phyloP scores from a whole-genome alignment of 1,140 invertebrate species.

The Sitophilus oryzae region DNA sequence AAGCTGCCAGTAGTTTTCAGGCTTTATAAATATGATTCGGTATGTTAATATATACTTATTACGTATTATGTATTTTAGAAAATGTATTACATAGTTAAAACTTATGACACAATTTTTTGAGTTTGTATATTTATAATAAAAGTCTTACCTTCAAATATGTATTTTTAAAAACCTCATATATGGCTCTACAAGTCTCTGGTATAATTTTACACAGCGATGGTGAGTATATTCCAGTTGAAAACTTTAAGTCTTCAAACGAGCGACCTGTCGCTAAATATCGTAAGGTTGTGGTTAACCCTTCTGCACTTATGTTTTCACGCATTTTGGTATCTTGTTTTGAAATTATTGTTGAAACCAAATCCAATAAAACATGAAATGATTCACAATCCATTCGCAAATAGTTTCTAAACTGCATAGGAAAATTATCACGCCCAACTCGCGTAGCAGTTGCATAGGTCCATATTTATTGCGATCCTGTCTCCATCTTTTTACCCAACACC shows the following conservation, averaged over 20 bases:
- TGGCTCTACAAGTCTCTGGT: constrained; percentile 14
- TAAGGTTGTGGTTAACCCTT: constrained; percentile 13
- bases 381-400: too few relatives aligned
- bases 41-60: too few relatives aligned
- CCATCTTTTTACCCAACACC: constrained; percentile 4
- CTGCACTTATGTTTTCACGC: constrained; percentile 13
- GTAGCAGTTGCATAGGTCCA: constrained; percentile 5
- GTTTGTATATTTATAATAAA: not conserved
- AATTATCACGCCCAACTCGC: constrained; percentile 6
- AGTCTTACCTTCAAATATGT: constrained; percentile 12
- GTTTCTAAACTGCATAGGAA: too few relatives aligned
- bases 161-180: constrained; percentile 7
- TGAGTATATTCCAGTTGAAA: constrained; percentile 17
- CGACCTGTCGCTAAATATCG: too few relatives aligned
- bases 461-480: not conserved
- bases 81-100: not conserved
- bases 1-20: not conserved
- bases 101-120: not conserved
- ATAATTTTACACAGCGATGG: constrained; percentile 17
- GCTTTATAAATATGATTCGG: too few relatives aligned
- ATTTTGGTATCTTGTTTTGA: constrained; percentile 13
- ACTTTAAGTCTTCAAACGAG: constrained; percentile 18
- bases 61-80: not conserved
- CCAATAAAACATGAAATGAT: constrained; percentile 14
- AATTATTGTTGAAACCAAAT: constrained; percentile 4